Conservation (phyloP, 2,797 vertebrate species). For the Myotis planiceps region DNA sequence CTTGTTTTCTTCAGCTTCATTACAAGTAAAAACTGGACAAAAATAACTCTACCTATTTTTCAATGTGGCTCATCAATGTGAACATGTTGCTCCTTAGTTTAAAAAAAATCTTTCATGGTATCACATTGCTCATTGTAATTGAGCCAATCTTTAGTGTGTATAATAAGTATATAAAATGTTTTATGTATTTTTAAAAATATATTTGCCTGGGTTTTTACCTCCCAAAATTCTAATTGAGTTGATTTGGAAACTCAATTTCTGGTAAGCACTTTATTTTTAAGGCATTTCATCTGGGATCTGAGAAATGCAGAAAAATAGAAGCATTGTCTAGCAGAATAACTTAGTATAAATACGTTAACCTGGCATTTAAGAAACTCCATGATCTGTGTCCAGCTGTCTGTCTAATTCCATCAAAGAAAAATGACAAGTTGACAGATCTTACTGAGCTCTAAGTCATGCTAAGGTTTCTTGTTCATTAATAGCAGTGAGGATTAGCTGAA, state of each 20-base stretch:
- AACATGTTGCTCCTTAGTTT: background rate
- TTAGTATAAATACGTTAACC: background rate
- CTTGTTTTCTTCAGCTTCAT: background rate
- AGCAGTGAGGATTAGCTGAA: background rate
- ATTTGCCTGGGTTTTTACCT: background rate
- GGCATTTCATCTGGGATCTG: background rate
- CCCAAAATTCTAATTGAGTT: background rate
- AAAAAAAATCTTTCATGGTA: background rate
- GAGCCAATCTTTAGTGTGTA: background rate
- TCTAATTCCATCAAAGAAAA: background rate
- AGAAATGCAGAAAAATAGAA: background rate
- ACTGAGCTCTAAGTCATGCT: background rate
- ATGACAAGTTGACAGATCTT: background rate
- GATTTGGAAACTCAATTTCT: background rate
- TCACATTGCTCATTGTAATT: background rate
- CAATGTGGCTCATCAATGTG: background rate
- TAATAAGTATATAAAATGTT: background rate
- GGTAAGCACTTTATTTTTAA: background rate
- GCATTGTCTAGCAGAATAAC: background rate
- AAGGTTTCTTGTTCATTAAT: background rate
- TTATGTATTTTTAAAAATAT: background rate
- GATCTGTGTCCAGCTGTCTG: background rate
- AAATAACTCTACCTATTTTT: background rate
- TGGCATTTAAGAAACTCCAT: background rate
- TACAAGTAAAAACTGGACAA: background rate